These are phyloP conservation scores for fruit fly (Drosophila melanogaster) DNA, from an alignment of 1,140 invertebrate species.

Conservation along the genomic window Release_6_plus_ISO1_MT NC_004354.4:864501-865000, in stretches of 20 bases:
- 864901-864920: background rate
- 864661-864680: constrained; percentile 29
- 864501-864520: constrained; percentile 63
- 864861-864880: constrained; percentile 3
- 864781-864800: constrained; percentile 78
- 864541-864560: constrained; percentile 42
- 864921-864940: constrained; percentile 10
- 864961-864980: background rate
- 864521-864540: constrained; percentile 33
- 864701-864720: constrained; percentile 44
- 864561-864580: background rate
- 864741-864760: constrained; percentile 55
- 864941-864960: background rate
- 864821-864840: constrained; percentile 14
- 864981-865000: background rate
- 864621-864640: constrained; percentile 36
- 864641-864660: background rate
- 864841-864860: constrained; percentile 26
- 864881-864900: background rate
- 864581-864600: background rate
- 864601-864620: background rate
- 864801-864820: background rate
- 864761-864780: constrained; percentile 83
- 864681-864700: constrained; percentile 72
- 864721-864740: background rate